Evolutionary conservation across 2,113 vertebrate genomes (phyloP), one percentile per base, ranked within the genome.

Genomic region (Gallinago paraguaiae): DNA sequence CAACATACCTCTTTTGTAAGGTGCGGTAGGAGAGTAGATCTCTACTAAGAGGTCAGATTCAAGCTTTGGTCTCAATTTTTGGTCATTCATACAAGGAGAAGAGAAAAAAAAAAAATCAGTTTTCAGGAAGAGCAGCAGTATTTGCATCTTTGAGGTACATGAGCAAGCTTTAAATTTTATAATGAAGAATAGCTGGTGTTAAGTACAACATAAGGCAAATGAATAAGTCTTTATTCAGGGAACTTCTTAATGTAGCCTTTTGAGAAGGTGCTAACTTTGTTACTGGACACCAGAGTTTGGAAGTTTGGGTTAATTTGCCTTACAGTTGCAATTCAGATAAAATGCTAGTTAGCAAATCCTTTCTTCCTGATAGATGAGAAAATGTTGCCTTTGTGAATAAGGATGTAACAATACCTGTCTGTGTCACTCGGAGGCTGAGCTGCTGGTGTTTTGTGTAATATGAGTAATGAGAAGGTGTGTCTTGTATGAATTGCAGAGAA

Each of bases 1-100:
- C 22, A 18, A 31, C 0, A 0, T 7, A 35, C 6, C 72, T 82
- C 13, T 70, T 86, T 28, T 7, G 4, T 23, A 90, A 60, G 33
- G 16, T 68, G 35, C 23, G 28, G 30, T 9, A 57, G 74, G 46
- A 76, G 53, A 77, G 22, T 43, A 48, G 78, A 12, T 71, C 31
- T 19, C 61, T 74, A 10, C 45, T 31, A 7, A 43, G 50, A 77
- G 30, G 45, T 81, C 33, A 22, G 18, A 27, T 65, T 53, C 30
- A 39, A 56, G 41, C 41, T 89, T 54, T 22, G 41, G 25, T n/a
- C 13, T 89, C 37, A 80, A 6, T 57, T 84, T 81, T 82, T 54
- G 51, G 82, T 51, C 33, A 6, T 48, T 16, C 4, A 3, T 78
- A 20, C 23, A 35, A 67, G 17, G 20, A 33, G 23, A 77, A 85